These are phyloP conservation scores for Pygocentrus nattereri DNA, from an alignment of 2,797 vertebrate species.

Conservation along the genomic window DNA sequence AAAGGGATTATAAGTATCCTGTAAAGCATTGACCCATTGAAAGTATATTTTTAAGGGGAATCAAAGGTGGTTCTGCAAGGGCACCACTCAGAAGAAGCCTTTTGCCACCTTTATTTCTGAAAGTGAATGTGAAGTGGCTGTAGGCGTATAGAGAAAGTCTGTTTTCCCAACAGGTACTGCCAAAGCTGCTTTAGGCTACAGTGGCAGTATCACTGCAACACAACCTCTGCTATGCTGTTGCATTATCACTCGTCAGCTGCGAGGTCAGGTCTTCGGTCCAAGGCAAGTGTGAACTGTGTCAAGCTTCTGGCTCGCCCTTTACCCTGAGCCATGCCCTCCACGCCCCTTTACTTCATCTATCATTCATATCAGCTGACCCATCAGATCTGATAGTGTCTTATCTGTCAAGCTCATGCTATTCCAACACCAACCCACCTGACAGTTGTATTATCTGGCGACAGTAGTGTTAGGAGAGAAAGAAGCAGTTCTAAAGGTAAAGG, in stretches of 20 bases:
- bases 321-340: neutral
- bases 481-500: neutral
- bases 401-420: neutral
- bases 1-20: too few relatives aligned
- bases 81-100: too few relatives aligned
- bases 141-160: neutral
- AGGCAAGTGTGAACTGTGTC: neutral
- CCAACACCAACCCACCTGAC: neutral
- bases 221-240: neutral
- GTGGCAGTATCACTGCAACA: neutral
- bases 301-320: neutral
- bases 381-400: constrained; percentile 4
- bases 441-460: neutral
- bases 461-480: neutral
- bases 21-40: too few relatives aligned
- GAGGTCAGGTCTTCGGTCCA: constrained; percentile 4
- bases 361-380: neutral
- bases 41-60: too few relatives aligned
- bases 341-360: neutral
- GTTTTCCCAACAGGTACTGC: neutral
- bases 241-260: neutral
- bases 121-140: too few relatives aligned
- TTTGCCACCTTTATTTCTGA: neutral
- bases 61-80: too few relatives aligned
- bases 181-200: neutral